Conservation (phyloP, 1,140 invertebrate species). For the Camponotus floridanus region DNA sequence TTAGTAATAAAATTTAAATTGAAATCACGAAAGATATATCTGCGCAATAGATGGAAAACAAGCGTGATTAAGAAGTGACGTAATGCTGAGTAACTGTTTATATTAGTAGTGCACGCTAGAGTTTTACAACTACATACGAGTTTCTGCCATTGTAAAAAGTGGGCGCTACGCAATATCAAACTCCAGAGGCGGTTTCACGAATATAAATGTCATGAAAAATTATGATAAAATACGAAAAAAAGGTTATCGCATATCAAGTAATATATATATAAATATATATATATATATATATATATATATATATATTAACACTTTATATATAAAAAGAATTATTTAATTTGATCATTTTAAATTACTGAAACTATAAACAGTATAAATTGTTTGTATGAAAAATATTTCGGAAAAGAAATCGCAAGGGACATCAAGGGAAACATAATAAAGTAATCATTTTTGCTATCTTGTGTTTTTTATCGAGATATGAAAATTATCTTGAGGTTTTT, state of each 20-base stretch:
- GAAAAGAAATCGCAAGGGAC: too few relatives aligned
- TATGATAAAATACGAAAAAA: not conserved
- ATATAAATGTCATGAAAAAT: not conserved
- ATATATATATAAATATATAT: too few relatives aligned
- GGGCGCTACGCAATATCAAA: slow-evolving; percentile 9
- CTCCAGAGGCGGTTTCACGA: not conserved
- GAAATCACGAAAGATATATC: not conserved
- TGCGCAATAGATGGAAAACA: slow-evolving; percentile 42
- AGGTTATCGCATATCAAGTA: not conserved
- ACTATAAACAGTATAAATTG: too few relatives aligned
- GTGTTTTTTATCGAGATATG: too few relatives aligned
- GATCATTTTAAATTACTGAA: too few relatives aligned
- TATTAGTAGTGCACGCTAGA: not conserved
- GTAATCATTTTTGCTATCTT: too few relatives aligned
- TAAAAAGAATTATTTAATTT: too few relatives aligned
- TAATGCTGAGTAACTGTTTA: slow-evolving; percentile 33
- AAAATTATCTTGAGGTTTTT: too few relatives aligned
- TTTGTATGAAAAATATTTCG: too few relatives aligned
- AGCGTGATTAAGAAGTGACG: slow-evolving; percentile 53
- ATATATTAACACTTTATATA: too few relatives aligned
- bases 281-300: too few relatives aligned
- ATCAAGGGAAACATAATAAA: too few relatives aligned
- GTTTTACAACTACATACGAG: not conserved
- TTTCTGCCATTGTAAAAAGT: slow-evolving; percentile 45
- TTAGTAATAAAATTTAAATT: not conserved